These are phyloP conservation scores for Caenorhabditis sulstoni DNA, from an alignment of 2,888 invertebrate species.

Conservation along the genomic window DNA sequence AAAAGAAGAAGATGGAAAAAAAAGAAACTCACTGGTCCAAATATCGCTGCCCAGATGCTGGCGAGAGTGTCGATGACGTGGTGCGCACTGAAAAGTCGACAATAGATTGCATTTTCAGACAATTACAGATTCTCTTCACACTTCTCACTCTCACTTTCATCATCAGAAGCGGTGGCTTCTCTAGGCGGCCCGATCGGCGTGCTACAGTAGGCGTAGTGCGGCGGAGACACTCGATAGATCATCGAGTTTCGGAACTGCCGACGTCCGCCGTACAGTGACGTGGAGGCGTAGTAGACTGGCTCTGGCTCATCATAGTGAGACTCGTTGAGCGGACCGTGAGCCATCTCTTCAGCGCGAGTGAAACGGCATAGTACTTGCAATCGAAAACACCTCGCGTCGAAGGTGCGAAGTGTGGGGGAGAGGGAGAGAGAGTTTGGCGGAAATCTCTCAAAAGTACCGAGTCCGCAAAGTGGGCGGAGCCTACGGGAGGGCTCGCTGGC, in stretches of 20 bases:
- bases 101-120: background rate
- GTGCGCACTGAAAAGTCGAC: slow-evolving; percentile 72
- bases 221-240: slow-evolving; percentile 40
- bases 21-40: slow-evolving; percentile 67
- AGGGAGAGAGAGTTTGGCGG: background rate
- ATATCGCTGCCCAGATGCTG: slow-evolving; percentile 64
- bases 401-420: slow-evolving; percentile 3
- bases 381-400: background rate
- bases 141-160: slow-evolving; percentile 23
- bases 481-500: background rate
- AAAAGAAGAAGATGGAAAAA: slow-evolving; percentile 4
- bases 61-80: slow-evolving; percentile 71
- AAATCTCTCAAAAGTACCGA: background rate
- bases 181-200: slow-evolving; percentile 41
- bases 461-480: slow-evolving; percentile 16
- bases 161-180: slow-evolving; percentile 8
- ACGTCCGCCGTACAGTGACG: slow-evolving; percentile 28
- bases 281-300: slow-evolving; percentile 39
- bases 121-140: too few species aligned
- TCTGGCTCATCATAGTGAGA: slow-evolving; percentile 52
- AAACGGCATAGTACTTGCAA: background rate
- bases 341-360: background rate
- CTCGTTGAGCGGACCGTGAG: slow-evolving; percentile 4
- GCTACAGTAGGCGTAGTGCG: slow-evolving; percentile 54
- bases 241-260: slow-evolving; percentile 34